phyloP scores from a whole-genome alignment of 1,140 invertebrate genomes.

The Bombus pascuorum region DNA sequence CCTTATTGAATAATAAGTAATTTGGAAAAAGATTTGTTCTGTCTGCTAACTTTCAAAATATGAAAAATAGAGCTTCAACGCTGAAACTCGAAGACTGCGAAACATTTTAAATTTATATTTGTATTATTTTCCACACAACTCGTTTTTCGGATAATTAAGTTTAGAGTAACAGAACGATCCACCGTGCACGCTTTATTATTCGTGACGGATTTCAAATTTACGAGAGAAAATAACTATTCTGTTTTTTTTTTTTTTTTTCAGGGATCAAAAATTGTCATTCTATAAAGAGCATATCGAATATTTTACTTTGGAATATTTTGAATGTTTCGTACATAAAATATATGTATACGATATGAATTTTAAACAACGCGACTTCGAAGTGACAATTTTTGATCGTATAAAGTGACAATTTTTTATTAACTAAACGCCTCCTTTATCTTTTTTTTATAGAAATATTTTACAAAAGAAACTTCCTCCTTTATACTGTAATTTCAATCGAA shows the following conservation, averaged over 20 bases:
- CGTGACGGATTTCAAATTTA: neutral
- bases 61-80: neutral
- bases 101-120: neutral
- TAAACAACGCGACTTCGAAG: neutral
- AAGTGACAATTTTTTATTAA: neutral
- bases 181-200: neutral
- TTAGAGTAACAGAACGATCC: neutral
- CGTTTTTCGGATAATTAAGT: neutral
- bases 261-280: slow-evolving; percentile 1
- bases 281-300: neutral
- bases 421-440: neutral
- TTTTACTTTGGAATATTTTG: slow-evolving; percentile 5
- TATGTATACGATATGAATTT: neutral
- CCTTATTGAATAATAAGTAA: too few relatives aligned
- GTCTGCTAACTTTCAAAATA: neutral
- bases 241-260: neutral
- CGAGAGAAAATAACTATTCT: neutral
- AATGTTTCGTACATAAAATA: neutral
- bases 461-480: too few relatives aligned
- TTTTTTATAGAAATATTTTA: neutral
- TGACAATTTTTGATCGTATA: neutral
- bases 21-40: neutral
- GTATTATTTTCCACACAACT: neutral
- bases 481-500: too few relatives aligned
- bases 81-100: neutral